These are phyloP conservation scores for Eunapius fragilis DNA, from an alignment of 37 sponge, comb jelly and placozoan species.

Conservation along the genomic window DNA sequence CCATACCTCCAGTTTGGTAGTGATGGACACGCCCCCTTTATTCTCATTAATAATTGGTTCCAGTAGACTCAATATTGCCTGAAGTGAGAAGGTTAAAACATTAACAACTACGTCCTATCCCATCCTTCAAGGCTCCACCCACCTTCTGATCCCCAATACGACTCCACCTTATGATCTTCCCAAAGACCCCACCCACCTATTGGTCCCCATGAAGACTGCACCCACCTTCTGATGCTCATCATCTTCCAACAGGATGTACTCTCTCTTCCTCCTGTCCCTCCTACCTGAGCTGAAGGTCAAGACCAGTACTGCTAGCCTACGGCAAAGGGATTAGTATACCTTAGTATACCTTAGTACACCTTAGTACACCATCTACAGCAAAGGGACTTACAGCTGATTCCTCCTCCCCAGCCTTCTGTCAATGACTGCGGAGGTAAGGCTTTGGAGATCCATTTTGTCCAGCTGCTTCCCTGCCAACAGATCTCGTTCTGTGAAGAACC, in stretches of 20 bases:
- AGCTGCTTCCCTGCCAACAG: neutral
- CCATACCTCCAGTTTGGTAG: neutral
- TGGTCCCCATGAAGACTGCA: no score
- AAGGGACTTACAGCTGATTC: no score
- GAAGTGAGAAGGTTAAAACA: neutral
- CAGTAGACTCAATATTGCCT: neutral
- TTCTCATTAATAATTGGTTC: neutral
- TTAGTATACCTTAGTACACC: no score
- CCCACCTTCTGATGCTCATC: slow-evolving; percentile 4
- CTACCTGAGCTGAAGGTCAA: slow-evolving; percentile 57
- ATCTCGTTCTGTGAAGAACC: slow-evolving; percentile 7
- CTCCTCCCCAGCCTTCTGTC: no score
- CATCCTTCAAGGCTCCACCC: slow-evolving; percentile 37
- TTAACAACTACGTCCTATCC: neutral
- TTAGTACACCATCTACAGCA: no score
- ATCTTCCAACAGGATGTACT: slow-evolving; percentile 53
- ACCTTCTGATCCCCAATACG: slow-evolving; percentile 29
- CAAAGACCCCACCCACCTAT: neutral
- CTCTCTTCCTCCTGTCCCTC: slow-evolving; percentile 60
- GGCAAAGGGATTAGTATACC: no score
- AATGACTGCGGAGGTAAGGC: no score
- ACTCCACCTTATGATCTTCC: neutral
- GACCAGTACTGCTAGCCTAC: slow-evolving; percentile 18
- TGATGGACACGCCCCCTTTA: neutral
- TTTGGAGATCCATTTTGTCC: no score